phyloP scores from a whole-genome alignment of 2,888 invertebrate species.

The Dicyrtomina minuta region DNA sequence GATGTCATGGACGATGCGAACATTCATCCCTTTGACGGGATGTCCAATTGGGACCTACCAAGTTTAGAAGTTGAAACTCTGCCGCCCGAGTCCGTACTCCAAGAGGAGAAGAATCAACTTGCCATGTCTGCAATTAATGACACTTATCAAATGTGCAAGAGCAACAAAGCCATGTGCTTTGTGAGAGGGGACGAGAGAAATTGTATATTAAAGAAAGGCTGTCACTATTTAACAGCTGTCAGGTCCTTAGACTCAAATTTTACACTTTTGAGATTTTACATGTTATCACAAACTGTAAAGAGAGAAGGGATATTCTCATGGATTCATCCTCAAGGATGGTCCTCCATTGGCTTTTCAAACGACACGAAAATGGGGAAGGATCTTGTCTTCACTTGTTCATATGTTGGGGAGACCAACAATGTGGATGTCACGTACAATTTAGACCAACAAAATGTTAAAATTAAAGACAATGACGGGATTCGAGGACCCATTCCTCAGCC shows the following conservation, averaged over 20 bases:
- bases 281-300: neutral
- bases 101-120: neutral
- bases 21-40: neutral
- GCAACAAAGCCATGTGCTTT: slow-evolving; percentile 17
- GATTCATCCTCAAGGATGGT: slow-evolving; percentile 6
- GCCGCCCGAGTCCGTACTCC: neutral
- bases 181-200: neutral
- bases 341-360: slow-evolving; percentile 21
- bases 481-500: no score
- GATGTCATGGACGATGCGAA: neutral
- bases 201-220: neutral
- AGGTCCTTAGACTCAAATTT: neutral
- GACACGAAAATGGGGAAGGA: slow-evolving; percentile 22
- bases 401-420: no score
- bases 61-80: no score
- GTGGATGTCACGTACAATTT: slow-evolving; percentile 2
- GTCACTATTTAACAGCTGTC: slow-evolving; percentile 7
- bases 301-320: neutral
- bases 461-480: no score
- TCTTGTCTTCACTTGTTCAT: slow-evolving; percentile 2
- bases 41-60: neutral
- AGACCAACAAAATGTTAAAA: slow-evolving; percentile 6
- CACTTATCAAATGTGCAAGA: neutral
- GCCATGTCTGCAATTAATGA: neutral
- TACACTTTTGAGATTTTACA: neutral